Evolutionary conservation across 2,113 vertebrate genomes (phyloP).

Genomic region (Neogale vison): DNA sequence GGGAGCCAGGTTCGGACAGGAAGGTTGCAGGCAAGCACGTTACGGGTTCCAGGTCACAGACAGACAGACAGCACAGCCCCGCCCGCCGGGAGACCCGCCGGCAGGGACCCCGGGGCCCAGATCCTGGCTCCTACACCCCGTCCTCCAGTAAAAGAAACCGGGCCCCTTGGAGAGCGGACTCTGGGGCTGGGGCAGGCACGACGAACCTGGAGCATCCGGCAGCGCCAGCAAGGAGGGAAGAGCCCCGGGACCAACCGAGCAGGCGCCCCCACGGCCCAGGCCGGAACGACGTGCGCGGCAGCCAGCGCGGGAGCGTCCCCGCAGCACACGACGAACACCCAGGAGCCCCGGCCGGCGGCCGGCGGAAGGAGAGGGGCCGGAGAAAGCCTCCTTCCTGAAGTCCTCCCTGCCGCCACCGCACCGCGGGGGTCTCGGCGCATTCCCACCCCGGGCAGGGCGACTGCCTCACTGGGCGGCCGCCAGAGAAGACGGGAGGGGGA

Average conservation of each 20-base stretch:
- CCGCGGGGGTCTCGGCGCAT: background rate
- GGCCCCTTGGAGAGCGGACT: background rate
- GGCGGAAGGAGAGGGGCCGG: background rate
- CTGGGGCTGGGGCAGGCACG: accelerated
- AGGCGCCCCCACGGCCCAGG: background rate
- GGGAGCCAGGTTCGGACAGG: background rate
- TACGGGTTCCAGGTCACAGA: background rate
- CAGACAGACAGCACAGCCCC: background rate
- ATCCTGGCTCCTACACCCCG: background rate
- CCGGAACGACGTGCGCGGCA: accelerated
- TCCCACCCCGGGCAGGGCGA: background rate
- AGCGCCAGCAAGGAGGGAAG: background rate
- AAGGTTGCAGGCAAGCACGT: background rate
- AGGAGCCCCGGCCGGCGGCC: accelerated
- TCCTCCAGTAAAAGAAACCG: background rate
- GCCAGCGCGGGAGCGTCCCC: background rate
- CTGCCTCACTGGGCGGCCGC: background rate
- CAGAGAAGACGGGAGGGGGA: background rate
- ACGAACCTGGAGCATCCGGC: background rate
- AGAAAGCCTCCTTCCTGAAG: background rate
- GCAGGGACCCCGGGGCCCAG: background rate
- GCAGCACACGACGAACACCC: background rate
- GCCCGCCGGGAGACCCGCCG: background rate
- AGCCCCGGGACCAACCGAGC: too few relatives aligned
- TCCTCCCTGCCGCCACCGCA: background rate